Conservation (phyloP, 1,140 invertebrate species). For the Megalonaias nervosa region DNA sequence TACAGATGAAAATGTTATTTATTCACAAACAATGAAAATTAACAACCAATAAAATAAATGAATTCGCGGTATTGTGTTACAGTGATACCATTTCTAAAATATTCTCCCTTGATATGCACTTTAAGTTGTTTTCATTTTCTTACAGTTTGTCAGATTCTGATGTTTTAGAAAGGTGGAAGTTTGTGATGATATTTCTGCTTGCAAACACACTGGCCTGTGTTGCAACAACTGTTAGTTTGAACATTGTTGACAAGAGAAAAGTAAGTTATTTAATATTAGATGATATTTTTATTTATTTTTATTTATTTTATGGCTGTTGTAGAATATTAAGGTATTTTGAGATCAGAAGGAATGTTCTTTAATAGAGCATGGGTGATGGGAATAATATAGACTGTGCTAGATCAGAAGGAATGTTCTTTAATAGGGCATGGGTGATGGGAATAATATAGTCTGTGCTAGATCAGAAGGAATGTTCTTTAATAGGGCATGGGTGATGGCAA, state of each 20-base stretch:
- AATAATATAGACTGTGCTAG: neutral
- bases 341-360: neutral
- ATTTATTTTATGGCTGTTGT: neutral
- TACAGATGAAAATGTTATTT: neutral
- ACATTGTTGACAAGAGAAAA: constrained; percentile 65
- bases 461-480: too few species aligned
- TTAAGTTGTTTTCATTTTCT: constrained; percentile 1
- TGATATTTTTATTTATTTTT: neutral
- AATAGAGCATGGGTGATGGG: neutral
- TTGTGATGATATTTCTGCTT: constrained; percentile 71
- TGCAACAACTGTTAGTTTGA: constrained; percentile 57
- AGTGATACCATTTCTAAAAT: neutral
- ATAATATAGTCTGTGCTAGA: neutral
- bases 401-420: too few species aligned
- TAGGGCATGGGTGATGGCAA: neutral
- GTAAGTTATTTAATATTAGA: constrained; percentile 46
- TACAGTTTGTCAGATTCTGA: constrained; percentile 40
- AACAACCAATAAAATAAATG: neutral
- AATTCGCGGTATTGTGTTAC: neutral
- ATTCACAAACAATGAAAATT: neutral
- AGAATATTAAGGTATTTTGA: neutral
- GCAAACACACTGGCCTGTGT: constrained; percentile 69
- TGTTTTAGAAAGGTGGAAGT: constrained; percentile 66
- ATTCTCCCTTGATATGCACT: neutral
- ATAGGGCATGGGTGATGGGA: neutral